Evolutionary conservation across 2,888 invertebrate genomes (phyloP), one percentile per base, ranked within the genome.

Genomic region (Oligia latruncula): DNA sequence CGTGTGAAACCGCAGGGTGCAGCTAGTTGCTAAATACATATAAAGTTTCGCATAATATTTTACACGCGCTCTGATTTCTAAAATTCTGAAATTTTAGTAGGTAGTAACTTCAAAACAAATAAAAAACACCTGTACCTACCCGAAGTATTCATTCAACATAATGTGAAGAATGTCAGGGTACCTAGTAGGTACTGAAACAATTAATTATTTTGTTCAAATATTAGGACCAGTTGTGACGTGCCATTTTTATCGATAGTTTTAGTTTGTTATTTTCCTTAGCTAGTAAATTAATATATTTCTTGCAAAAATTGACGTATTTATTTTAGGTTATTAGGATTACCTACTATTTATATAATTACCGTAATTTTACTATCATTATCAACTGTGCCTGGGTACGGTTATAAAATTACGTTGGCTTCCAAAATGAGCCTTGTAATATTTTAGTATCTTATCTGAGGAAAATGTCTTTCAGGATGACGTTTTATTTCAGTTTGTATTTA

Each of bases 371-470:
- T 52, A 9, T 55, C 9, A 29, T 20, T 55, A n/a, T 29, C 17
- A 35, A 29, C n/a, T 20, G 40, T 17, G 6, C 29, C 29, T 17
- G 40, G n/a, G 17, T 64, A n/a, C 3, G 62, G 70, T 81, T 52
- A 13, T 71, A 64, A 60, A 60, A 46, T 58, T 20, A 46, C 15
- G 49, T 46, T 40, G n/a, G 11, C 35, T 40, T 35, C 20, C 20
- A n/a, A 77, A 82, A 82, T 60, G 8, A 55, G 60, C n/a, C 29
- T 35, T 58, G 62, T 71, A 67, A 78, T 58, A 17, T 17, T 71
- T 49, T 11, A 15, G 17, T 80, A 71, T 77, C 77, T 71, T 71
- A 82, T 81, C 78, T 71, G 29, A 29, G 23, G 4, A 82, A 82
- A 71, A 55, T 77, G 11, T 23, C 1, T 71, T 67, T 78, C 46